phyloP scores from a whole-genome alignment of 2,113 vertebrate genomes.

The Percopsis transmontana region DNA sequence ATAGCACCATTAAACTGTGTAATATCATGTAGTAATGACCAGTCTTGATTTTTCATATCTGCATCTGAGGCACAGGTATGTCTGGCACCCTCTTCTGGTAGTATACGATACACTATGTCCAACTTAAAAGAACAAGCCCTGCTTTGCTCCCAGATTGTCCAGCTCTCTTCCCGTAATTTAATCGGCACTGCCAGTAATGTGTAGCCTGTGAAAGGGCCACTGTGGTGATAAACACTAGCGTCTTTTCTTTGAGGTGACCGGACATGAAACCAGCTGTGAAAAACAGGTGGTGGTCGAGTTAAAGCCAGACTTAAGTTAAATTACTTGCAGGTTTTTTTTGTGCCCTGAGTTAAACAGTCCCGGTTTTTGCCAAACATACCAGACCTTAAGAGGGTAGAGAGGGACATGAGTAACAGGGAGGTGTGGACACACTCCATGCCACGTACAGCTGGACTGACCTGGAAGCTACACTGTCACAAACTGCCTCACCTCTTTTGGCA shows the following conservation, averaged over 20 bases:
- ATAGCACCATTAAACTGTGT: conserved; percentile 61
- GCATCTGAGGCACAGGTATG: conserved; percentile 41
- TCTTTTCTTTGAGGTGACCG: conserved; percentile 52
- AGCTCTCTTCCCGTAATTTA: conserved; percentile 63
- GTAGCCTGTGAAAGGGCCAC: conserved; percentile 50
- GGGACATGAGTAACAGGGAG: conserved; percentile 19
- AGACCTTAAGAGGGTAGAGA: conserved; percentile 17
- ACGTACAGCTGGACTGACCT: conserved; percentile 65
- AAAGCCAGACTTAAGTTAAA: conserved; percentile 16
- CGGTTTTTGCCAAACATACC: conserved; percentile 52
- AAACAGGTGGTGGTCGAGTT: conserved; percentile 49
- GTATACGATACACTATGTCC: conserved; percentile 27
- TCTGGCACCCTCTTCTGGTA: conserved; percentile 61
- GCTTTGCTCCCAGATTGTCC: conserved; percentile 56
- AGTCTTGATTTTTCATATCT: conserved; percentile 38
- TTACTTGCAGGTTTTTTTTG: conserved; percentile 30
- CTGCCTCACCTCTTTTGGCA: conserved; percentile 66
- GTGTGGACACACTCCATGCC: conserved; percentile 40
- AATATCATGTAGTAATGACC: conserved; percentile 59
- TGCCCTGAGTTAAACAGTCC: conserved; percentile 39
- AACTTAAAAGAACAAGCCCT: conserved; percentile 31
- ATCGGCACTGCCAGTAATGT: conserved; percentile 56
- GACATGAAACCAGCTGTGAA: conserved; percentile 56
- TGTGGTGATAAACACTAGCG: conserved; percentile 64
- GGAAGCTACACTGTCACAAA: conserved; percentile 63